Evolutionary conservation across 2,797 vertebrate species (phyloP), one percentile per base, ranked within the genome.

Genomic region (Tenualosa ilisha): DNA sequence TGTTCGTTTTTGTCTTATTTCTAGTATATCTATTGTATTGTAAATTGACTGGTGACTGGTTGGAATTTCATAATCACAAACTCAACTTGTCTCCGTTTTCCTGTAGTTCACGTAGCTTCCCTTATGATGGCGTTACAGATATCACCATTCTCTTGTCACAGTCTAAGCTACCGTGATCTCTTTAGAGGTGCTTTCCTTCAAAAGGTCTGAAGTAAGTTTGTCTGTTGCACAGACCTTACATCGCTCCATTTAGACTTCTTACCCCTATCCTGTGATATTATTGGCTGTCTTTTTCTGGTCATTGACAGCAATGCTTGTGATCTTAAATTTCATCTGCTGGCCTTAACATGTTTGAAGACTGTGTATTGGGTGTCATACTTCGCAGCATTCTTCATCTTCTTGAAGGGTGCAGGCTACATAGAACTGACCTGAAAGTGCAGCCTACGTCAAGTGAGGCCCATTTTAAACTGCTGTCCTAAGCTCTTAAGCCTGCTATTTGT

Each of bases 401-500:
- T 46, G 37, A 79, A 75, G 40, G 17, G 37, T 79, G 26, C 37
- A 43, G 40, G 72, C 17, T 43, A 40, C 20, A 17, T 72, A 9
- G 12, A 3, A 11, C 37, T 79, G 40, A 79, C 17, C 72, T 72
- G 40, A 79, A 46, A 46, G 40, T 3, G 20, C 5, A 43, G 15
- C 6, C 59, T 63, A 40, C 40, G 72, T 79, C 72, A 79, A 46
- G 20, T 8, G 40, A 79, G 40, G 72, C 40, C 40, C 40, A 43
- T 0, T 40, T 79, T 79, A 43, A 79, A 79, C 40, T 43, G 72
- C 72, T 79, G 72, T 43, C 72, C 37, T 46, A 79, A 79, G 72
- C 72, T 79, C 17, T 79, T 79, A 79, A 79, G 72, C 72, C 68
- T 43, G 68, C 72, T 79, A 79, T 79, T 43, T 15, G 37, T 22